A percentile compares a stretch with the other conserved stretches of the same genome.
Conservation (phyloP, 2,113 vertebrate species). For the Cyanocitta stelleri region DNA sequence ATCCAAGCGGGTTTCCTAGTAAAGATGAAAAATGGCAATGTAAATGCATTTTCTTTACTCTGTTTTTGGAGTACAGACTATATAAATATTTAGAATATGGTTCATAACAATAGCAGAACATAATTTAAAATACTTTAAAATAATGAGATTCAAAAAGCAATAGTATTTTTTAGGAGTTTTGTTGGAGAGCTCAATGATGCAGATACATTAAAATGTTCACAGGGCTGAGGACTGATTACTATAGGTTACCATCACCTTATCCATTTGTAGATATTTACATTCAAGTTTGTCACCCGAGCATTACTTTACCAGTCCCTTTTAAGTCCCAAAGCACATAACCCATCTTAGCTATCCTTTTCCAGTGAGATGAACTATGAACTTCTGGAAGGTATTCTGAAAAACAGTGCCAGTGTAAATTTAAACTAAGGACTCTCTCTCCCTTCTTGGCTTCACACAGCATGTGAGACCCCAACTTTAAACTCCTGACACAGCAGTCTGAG, state of each 20-base stretch:
- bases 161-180: neutral
- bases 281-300: neutral
- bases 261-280: neutral
- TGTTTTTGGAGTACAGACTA: neutral
- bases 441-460: neutral
- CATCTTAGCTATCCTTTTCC: neutral
- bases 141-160: neutral
- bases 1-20: constrained; percentile 82
- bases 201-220: neutral
- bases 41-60: neutral
- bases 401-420: neutral
- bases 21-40: neutral
- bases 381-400: neutral
- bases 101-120: neutral
- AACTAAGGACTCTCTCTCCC: neutral
- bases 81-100: neutral
- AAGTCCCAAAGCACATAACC: neutral
- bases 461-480: neutral
- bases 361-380: neutral
- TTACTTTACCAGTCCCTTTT: neutral
- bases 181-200: neutral
- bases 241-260: neutral
- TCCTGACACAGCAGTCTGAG: neutral
- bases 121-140: neutral
- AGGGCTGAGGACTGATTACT: neutral